Base-by-base conservation (phyloP, 2,113 vertebrate genomes). In the Anseranas semipalmata region DNA sequence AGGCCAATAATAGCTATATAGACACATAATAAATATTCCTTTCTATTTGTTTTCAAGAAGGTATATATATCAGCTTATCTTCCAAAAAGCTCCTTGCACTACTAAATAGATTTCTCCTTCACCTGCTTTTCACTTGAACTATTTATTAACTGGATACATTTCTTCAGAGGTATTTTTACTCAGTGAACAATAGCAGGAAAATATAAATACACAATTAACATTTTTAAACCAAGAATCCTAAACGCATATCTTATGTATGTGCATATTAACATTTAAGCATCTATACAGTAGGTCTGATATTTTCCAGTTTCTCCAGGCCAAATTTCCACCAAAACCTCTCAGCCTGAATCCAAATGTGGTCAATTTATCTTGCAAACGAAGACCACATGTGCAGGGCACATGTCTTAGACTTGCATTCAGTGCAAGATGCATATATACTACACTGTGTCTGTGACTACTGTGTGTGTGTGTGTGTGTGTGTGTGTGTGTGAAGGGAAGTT, bases 361-460 rank as follows among this genome's bases (percentile, higher is more conserved):
- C 37, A 76, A 83, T 79, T 79, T 83, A 85, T 90, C 92, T 93
- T 82, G 32, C 43, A 93, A 87, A 84, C 32, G 46, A 95, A 78
- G n/a, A 92, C 28, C 56, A 76, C 85, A 52, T 92, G 62, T 87
- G 52, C 15, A 50, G 43, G 32, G 19, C 87, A 35, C 11, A 39
- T 27, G 32, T 89, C 65, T 93, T 50, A 77, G 66, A 58, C 53
- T 50, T 90, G 2, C 74, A 63, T 92, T 68, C 1, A 63, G 91
- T 78, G 93, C 66, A 92, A 48, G 37, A 66, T 74, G 28, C 24
- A 66, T 77, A 43, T 77, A 48, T 41, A n/a, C 10, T 21, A 35
- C n/a, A 30, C 25, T 35, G 8, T 46, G 52, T 66, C 35, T 77
- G 56, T 58, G 37, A n/a, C n/a, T n/a, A n/a, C n/a, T n/a, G n/a